Conservation (phyloP, 2,113 vertebrate genomes). For the Notechis scutatus region DNA sequence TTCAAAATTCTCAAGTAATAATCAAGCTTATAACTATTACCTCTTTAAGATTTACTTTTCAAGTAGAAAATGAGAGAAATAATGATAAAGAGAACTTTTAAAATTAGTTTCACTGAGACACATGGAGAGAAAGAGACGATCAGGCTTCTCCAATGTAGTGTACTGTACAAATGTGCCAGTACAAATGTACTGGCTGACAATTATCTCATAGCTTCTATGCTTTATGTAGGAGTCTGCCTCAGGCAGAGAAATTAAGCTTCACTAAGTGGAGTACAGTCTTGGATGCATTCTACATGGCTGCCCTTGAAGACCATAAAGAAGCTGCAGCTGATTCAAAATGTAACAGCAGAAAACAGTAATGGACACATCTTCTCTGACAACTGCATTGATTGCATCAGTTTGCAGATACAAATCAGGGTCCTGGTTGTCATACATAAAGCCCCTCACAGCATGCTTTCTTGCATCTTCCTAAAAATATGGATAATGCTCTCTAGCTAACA, state of each 20-base stretch:
- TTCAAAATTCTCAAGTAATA: slow-evolving; percentile 18
- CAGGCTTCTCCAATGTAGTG: background rate
- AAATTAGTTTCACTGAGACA: slow-evolving; percentile 2
- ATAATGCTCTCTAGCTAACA: too few species aligned
- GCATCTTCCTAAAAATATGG: background rate
- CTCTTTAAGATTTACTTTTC: background rate
- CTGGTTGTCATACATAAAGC: background rate
- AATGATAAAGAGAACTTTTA: slow-evolving; percentile 1
- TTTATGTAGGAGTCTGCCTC: background rate
- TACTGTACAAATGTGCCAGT: background rate
- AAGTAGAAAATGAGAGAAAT: slow-evolving; percentile 15
- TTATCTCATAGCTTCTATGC: background rate
- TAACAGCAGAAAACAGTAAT: background rate
- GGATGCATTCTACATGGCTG: background rate
- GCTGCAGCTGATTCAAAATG: background rate
- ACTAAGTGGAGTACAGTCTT: background rate
- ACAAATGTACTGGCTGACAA: background rate
- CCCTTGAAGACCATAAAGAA: background rate
- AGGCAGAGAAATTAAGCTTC: background rate
- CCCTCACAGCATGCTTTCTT: background rate
- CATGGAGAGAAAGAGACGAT: background rate
- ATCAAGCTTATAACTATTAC: slow-evolving; percentile 17
- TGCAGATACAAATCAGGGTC: background rate
- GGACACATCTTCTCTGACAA: background rate
- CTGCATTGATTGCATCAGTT: background rate